These are phyloP conservation scores for Carcina quercana DNA, from an alignment of 2,888 invertebrate genomes.

Conservation along the genomic window DNA sequence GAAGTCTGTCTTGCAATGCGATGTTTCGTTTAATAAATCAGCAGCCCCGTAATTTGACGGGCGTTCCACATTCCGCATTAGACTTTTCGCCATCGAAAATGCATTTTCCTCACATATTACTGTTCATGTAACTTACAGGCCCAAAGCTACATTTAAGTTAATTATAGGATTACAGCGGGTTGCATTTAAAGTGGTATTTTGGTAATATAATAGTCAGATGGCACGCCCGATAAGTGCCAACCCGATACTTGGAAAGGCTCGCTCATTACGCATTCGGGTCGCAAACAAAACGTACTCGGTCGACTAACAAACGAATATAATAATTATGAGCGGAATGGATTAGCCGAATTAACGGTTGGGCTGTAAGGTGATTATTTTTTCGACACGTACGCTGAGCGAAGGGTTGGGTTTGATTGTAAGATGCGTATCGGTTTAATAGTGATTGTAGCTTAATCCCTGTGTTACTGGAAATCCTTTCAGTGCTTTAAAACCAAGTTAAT, in stretches of 20 bases:
- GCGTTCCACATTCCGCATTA: conserved; percentile 43
- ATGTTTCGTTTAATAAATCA: conserved; percentile 42
- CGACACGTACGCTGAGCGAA: conserved; percentile 26
- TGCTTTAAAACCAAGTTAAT: too few species aligned
- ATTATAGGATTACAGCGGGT: conserved; percentile 64
- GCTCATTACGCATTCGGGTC: conserved; percentile 67
- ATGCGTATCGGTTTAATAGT: conserved; percentile 19
- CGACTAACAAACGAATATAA: conserved; percentile 67
- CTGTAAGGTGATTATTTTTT: conserved; percentile 35
- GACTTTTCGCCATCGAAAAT: conserved; percentile 61
- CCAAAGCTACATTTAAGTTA: conserved; percentile 64
- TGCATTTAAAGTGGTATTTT: conserved; percentile 71
- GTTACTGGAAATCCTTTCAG: too few species aligned
- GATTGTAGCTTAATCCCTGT: too few species aligned
- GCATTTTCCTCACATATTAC: conserved; percentile 59
- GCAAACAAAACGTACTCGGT: conserved; percentile 50
- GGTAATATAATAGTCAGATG: conserved; percentile 73
- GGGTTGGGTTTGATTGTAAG: conserved; percentile 25
- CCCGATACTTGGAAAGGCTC: conserved; percentile 64
- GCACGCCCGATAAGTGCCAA: conserved; percentile 66
- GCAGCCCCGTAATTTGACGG: conserved; percentile 47
- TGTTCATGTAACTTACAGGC: conserved; percentile 46
- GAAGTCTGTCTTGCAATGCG: conserved; percentile 31
- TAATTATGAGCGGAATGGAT: conserved; percentile 64
- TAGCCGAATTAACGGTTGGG: conserved; percentile 53